Conservation (phyloP, 2,888 invertebrate genomes). For the Nymphalis urticae region DNA sequence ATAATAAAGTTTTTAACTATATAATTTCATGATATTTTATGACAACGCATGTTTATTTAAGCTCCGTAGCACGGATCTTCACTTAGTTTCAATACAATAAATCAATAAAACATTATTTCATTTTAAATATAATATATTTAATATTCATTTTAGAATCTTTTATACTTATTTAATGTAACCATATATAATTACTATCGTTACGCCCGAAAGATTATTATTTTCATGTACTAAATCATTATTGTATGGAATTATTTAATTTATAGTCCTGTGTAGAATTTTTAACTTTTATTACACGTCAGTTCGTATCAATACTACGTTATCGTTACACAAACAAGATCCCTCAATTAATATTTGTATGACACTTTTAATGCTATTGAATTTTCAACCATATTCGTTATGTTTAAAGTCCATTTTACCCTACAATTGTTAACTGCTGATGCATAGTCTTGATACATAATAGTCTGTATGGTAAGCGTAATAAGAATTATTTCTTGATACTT, state of each 20-base stretch:
- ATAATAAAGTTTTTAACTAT: no score
- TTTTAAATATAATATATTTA: no score
- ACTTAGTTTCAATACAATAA: no score
- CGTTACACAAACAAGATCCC: constrained; percentile 34
- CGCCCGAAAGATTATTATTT: constrained; percentile 1
- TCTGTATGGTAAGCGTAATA: constrained; percentile 19
- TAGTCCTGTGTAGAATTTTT: constrained; percentile 19
- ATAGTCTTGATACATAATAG: constrained; percentile 9
- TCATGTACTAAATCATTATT: constrained; percentile 4
- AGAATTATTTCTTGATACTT: constrained; percentile 18
- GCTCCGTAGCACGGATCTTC: no score
- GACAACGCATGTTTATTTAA: no score
- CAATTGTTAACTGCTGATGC: neutral
- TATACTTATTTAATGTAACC: neutral
- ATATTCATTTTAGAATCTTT: no score
- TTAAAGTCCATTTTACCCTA: neutral
- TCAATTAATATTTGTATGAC: constrained; percentile 31
- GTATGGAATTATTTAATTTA: constrained; percentile 14
- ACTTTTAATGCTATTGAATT: constrained; percentile 11
- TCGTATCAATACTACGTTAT: constrained; percentile 26
- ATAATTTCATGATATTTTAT: no score
- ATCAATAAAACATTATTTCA: no score
- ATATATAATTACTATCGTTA: neutral
- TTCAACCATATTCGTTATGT: neutral
- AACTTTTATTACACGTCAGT: constrained; percentile 22